phyloP scores from a whole-genome alignment of 2,888 invertebrate species.

The Ormyrus thymus region DNA sequence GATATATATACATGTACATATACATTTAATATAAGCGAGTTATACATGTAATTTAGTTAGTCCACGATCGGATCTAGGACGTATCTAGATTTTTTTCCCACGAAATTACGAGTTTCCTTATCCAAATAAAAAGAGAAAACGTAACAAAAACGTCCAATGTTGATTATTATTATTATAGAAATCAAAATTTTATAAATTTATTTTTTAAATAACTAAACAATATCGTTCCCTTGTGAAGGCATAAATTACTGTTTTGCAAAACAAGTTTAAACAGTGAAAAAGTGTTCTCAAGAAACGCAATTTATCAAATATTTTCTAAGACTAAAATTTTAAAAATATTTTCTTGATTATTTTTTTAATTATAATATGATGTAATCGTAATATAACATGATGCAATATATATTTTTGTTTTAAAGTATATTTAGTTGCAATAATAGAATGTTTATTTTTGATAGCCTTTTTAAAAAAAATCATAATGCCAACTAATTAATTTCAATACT shows the following conservation, averaged over 20 bases:
- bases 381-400: background rate
- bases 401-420: constrained; percentile 7
- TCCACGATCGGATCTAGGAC: constrained; percentile 61
- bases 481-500: constrained; percentile 8
- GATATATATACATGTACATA: constrained; percentile 64
- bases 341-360: constrained; percentile 22
- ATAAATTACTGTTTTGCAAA: constrained; percentile 5
- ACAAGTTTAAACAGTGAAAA: constrained; percentile 13
- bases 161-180: too few relatives aligned
- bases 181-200: too few relatives aligned
- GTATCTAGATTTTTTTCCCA: constrained; percentile 51
- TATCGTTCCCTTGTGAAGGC: background rate
- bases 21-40: constrained; percentile 63
- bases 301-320: constrained; percentile 28
- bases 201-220: constrained; percentile 7
- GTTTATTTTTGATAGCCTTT: constrained; percentile 7
- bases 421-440: constrained; percentile 44
- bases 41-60: constrained; percentile 62
- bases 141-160: too few relatives aligned
- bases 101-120: constrained; percentile 52
- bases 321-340: constrained; percentile 29
- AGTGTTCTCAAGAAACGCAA: constrained; percentile 25
- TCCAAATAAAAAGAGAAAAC: constrained; percentile 6
- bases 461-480: constrained; percentile 16
- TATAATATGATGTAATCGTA: too few relatives aligned